These are phyloP conservation scores for Amazonetta brasiliensis DNA, from an alignment of 2,797 vertebrate species.

Conservation along the genomic window DNA sequence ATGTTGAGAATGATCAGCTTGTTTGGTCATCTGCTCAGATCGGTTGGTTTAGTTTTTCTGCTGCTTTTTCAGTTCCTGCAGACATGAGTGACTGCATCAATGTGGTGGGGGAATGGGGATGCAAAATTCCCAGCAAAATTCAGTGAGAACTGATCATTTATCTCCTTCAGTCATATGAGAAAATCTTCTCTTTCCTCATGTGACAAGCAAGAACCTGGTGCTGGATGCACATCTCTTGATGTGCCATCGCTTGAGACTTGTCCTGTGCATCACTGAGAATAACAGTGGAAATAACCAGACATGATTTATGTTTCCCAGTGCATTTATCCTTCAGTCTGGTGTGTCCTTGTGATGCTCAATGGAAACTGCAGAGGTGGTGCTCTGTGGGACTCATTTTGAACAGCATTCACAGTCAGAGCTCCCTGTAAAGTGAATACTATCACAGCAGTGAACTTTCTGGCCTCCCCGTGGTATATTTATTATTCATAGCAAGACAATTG, in stretches of 20 bases:
- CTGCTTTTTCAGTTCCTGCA: neutral
- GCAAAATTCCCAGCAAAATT: neutral
- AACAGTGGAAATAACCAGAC: neutral
- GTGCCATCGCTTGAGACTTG: neutral
- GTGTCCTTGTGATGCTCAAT: neutral
- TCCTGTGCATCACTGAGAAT: neutral
- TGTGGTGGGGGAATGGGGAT: neutral
- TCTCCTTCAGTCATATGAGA: neutral
- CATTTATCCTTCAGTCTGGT: neutral
- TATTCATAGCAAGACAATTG: neutral
- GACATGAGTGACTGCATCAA: neutral
- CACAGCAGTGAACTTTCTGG: neutral
- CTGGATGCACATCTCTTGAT: neutral
- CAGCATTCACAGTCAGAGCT: neutral
- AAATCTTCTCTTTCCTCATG: neutral
- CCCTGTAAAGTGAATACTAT: neutral
- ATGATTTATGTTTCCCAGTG: neutral
- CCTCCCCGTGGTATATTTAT: neutral
- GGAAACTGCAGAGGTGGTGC: neutral
- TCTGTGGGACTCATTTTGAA: neutral
- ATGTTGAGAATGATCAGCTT: neutral
- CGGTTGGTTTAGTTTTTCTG: neutral
- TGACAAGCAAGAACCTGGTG: neutral
- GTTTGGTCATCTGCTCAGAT: rapidly evolving
- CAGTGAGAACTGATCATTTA: neutral